Conservation (phyloP, 1,140 invertebrate species). For the Lordiphosa stackelbergi region DNA sequence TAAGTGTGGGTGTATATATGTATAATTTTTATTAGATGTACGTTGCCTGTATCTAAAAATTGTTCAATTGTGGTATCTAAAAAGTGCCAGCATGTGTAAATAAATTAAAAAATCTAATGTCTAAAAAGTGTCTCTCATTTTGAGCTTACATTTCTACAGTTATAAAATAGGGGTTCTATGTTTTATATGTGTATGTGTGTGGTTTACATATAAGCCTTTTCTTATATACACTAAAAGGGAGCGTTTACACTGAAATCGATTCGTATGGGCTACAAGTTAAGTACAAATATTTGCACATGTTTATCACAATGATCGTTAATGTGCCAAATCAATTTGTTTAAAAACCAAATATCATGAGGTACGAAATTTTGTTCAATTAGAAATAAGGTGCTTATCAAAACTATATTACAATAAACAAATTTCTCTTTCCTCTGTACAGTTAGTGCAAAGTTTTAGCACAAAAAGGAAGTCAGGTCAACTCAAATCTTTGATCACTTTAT, state of each 20-base stretch:
- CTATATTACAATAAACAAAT: too few species aligned
- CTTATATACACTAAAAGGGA: conserved; percentile 45
- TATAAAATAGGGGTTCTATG: conserved; percentile 55
- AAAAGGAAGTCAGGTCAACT: too few species aligned
- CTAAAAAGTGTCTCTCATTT: conserved; percentile 51
- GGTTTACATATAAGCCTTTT: conserved; percentile 24
- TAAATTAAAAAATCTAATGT: conserved; percentile 58
- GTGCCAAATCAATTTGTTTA: not conserved
- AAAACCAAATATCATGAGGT: not conserved
- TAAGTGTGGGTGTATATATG: conserved; percentile 9
- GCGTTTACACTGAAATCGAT: conserved; percentile 7
- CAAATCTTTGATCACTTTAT: too few species aligned
- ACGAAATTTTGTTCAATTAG: not conserved
- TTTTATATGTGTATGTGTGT: conserved; percentile 26
- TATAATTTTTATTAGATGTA: conserved; percentile 30
- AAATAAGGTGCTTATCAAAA: not conserved
- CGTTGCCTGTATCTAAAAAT: conserved; percentile 27
- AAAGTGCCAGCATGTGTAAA: conserved; percentile 57
- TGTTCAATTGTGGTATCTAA: conserved; percentile 35
- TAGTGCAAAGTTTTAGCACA: too few species aligned
- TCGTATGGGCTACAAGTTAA: not conserved
- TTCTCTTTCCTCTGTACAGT: too few species aligned
- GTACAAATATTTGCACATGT: conserved; percentile 10
- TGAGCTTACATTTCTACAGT: conserved; percentile 62
- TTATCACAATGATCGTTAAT: too few species aligned